Evolutionary conservation across 2,888 invertebrate genomes (phyloP), one percentile per base, ranked within the genome.

Genomic region (Sesia apiformis): DNA sequence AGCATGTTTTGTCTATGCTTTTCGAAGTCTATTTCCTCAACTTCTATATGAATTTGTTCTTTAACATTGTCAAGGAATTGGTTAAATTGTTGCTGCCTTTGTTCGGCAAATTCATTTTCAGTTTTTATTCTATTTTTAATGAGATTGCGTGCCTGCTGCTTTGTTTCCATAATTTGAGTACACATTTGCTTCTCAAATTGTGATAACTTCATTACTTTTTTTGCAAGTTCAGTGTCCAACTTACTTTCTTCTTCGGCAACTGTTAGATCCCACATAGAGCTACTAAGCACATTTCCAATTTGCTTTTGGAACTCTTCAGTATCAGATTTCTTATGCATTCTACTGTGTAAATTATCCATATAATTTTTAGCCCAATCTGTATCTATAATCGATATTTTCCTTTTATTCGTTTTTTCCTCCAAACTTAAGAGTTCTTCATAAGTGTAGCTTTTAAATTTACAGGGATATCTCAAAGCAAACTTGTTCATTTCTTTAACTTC

Each of bases 171-270:
- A 56, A 93, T 78, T 76, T 92, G 92, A 43, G 90, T 90, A 52
- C 91, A 85, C 82, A 93, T 91, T 74, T 92, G 91, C 69, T 93
- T 93, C 66, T 94, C 94, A 70, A 91, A 93, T 51, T 90, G 83
- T 0, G 93, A 92, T 57, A 93, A 86, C 64, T 91, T 91, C 70
- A 93, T 74, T 4, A 93, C 85, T 63, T 91, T 92, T 55, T 84
- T 84, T 0, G 91, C 88, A 6, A 93, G 76, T 7, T 85, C 78
- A 50, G 78, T 76, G 59, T 92, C 91, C 39, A 90, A 74, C 59
- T 84, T 83, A 5, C 72, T 69, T 65, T 91, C 91, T 72, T 92
- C 90, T 66, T 90, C 87, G 38, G 76, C 75, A 49, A 90, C 69
- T 39, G 92, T 77, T 59, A 81, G 76, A 52, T 91, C 84, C 92